phyloP scores from a whole-genome alignment of 2,888 invertebrate genomes.

The Sisyra terminalis region DNA sequence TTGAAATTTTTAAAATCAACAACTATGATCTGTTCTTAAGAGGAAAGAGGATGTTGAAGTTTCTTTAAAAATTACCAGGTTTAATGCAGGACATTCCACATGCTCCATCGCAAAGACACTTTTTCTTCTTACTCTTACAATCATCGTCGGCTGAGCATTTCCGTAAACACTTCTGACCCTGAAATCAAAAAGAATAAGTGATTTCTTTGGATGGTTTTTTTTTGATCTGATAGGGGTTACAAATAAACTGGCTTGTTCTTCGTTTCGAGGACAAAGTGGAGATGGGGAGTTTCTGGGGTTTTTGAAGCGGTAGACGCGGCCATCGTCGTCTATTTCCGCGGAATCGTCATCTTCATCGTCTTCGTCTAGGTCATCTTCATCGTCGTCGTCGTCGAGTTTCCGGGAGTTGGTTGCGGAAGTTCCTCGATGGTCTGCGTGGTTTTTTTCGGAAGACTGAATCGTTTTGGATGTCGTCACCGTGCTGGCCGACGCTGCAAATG shows the following conservation, averaged over 20 bases:
- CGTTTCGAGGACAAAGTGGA: conserved; percentile 69
- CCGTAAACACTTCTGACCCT: conserved; percentile 77
- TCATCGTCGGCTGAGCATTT: conserved; percentile 90
- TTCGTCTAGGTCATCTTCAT: conserved; percentile 28
- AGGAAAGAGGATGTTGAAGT: not conserved
- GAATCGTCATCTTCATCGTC: conserved; percentile 35
- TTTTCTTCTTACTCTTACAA: conserved; percentile 92
- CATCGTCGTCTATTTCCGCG: conserved; percentile 57
- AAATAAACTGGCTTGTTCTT: conserved; percentile 65
- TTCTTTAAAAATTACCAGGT: conserved; percentile 47
- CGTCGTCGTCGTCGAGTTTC: conserved; percentile 20
- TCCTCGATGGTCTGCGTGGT: conserved; percentile 16
- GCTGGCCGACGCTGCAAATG: not conserved
- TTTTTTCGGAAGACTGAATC: conserved; percentile 14
- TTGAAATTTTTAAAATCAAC: not conserved
- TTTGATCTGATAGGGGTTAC: conserved; percentile 23
- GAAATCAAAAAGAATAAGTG: conserved; percentile 13
- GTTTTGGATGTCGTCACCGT: conserved; percentile 23
- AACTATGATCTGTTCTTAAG: not conserved
- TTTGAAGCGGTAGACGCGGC: conserved; percentile 52
- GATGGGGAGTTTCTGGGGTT: conserved; percentile 81
- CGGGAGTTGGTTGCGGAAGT: not conserved
- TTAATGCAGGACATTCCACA: conserved; percentile 98
- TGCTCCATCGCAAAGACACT: conserved; percentile 90
- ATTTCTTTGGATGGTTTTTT: not conserved